Evolutionary conservation across 2,888 invertebrate genomes (phyloP), one percentile per base, ranked within the genome.

Genomic region (Agonopterix alstromeriana): DNA sequence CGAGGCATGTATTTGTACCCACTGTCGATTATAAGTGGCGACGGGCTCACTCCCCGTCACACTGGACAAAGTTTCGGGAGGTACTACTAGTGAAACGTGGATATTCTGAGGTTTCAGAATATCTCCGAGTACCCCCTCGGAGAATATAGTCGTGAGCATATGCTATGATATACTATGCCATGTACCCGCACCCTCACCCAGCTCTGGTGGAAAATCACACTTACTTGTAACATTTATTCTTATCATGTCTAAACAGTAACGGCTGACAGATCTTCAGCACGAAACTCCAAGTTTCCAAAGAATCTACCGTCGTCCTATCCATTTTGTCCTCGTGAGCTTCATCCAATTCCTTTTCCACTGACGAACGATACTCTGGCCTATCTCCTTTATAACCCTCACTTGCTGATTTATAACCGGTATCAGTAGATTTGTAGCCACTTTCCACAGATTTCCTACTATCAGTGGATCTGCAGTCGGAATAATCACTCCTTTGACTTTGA

Each of bases 241-340:
- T 83, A 46, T 86, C 86, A 54, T 89, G 89, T 48, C 86, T 70
- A 54, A 88, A 88, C 47, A 88, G 54, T 50, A 88, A 53, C 0
- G 88, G 89, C 55, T 88, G 87, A 46, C 89, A 89, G 1, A 87
- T 82, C 63, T 89, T 86, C 40, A 87, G 50, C 1, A 89, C 82
- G 55, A 87, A 86, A 46, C 77, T 84, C 87, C 88, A 89, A 0
- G 79, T 82, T 41, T 88, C 87, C 48, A 88, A 55, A 0, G 87
- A 87, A 42, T 82, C 77, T 0, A 77, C 67, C 0, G 80, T 87
- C 0, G 75, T 65, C 50, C 71, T 80, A 0, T 80, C 58, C 66
- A 87, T 71, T 35, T 70, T 69, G 3, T 46, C 53, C n/a, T 66
- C 69, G 10, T 70, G 17, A 1, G 58, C 50, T 2, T 57, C 65